phyloP scores from a whole-genome alignment of 2,888 invertebrate species.

The Metacarcinus magister region DNA sequence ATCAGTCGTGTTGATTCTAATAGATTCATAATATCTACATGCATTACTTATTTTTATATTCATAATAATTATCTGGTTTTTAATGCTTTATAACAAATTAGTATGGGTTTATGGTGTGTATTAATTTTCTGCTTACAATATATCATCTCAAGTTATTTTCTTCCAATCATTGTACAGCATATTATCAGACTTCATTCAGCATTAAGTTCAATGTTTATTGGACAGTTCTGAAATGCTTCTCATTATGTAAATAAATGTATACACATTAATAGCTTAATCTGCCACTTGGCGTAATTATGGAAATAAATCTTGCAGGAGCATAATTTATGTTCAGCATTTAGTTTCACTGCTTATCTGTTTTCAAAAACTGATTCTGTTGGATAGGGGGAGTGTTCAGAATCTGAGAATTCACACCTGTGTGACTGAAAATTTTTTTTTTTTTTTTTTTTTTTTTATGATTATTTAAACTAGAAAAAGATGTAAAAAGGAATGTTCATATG shows the following conservation, averaged over 20 bases:
- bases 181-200: background rate
- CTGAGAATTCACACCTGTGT: background rate
- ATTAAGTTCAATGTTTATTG: background rate
- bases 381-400: background rate
- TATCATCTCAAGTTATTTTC: background rate
- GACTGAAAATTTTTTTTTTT: background rate
- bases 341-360: background rate
- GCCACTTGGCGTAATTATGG: background rate
- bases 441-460: background rate
- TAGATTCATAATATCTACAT: background rate
- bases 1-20: background rate
- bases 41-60: background rate
- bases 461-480: background rate
- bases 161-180: background rate
- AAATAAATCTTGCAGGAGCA: background rate
- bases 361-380: background rate
- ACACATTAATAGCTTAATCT: background rate
- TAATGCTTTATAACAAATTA: background rate
- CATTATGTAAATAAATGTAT: constrained; percentile 2
- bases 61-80: background rate
- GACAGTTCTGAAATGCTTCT: background rate
- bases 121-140: background rate
- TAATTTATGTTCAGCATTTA: background rate
- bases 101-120: background rate
- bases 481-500: background rate